Base-by-base conservation (phyloP, 2,888 invertebrate species). In the Serrognathus titanus region DNA sequence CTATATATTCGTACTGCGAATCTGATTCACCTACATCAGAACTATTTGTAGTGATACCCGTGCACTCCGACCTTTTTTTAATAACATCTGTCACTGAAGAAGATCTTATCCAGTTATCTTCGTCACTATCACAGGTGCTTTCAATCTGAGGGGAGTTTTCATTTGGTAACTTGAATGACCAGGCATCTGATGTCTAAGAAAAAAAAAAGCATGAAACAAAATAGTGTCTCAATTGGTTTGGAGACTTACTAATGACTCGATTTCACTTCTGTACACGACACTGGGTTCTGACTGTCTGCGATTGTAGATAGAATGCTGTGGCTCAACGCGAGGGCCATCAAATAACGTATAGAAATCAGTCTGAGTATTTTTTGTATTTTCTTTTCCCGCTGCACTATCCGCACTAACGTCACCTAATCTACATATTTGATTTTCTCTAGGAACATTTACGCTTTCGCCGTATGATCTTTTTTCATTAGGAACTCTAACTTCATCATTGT, bases 401-500 rank as follows among this genome's bases (percentile, higher is more conserved):
- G 24, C 6, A 31, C 7, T 31, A 31, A 31, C 24, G 6, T 31
- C 24, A 31, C 24, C 24, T 31, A 31, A 31, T 31, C 24, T 31
- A 31, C 24, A 31, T 31, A 31, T 31, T 31, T 31, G 24, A 31
- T 31, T 31, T 31, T 31, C 24, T 31, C 24, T 31, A 31, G 24
- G 24, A 20, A 43, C 12, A 20, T 43, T 20, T 13, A 16, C 5
- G 40, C 40, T 16, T 10, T 10, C 43, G 10, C 9, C 12, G 16
- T 43, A 43, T 13, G 40, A 40, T 13, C 40, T 40, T 40, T 13
- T 13, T 13, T 20, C 13, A 39, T 10, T 55, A 45, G 55, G 45
- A 45, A 50, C 49, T 50, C 37, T 53, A 8, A 38, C 38, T 46
- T 57, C 54, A 9, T 59, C 60, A 54, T 69, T 71, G 60, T 71